Base-by-base conservation (phyloP, 1,140 invertebrate species). In the Cyrtorhinus lividipennis region DNA sequence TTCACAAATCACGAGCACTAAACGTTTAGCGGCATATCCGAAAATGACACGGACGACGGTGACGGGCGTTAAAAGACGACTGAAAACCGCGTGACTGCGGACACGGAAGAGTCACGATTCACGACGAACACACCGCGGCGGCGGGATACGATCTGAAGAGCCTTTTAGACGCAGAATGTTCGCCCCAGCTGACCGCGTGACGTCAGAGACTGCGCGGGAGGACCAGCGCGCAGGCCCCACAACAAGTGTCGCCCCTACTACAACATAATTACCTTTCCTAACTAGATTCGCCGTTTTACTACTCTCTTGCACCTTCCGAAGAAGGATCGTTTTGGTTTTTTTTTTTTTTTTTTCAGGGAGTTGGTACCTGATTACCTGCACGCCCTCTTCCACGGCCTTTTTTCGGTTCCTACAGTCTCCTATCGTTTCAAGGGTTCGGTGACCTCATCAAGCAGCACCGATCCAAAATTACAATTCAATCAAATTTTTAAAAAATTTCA, bases 251-350 rank as follows among this genome's bases (percentile, higher is more conserved):
- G 25, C 48, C 8, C 48, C 58, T 59, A 59, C 58, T 26, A 59
- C 58, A 59, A 53, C 18, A 59, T 59, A 59, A 59, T 59, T 59
- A 59, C 58, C 58, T 59, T 59, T 24, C 58, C 58, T 59, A 59
- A 59, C 58, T 26, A 59, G 58, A 59, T 59, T 30, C 58, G 22
- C 24, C 58, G 58, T 30, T 59, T 59, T 30, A 59, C 58, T 59
- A 59, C 58, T 59, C 38, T 30, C 24, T 53, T 53, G 48, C 48
- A 20, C 48, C 48, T 44, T n/a, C n/a, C n/a, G n/a, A n/a, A n/a
- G n/a, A n/a, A n/a, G n/a, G n/a, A n/a, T n/a, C n/a, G n/a, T n/a
- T n/a, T n/a, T n/a, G n/a, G n/a, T n/a, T n/a, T n/a, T n/a, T n/a
- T n/a, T n/a, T n/a, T n/a, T n/a, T n/a, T n/a, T n/a, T n/a, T n/a